These are phyloP conservation scores for Neomorphus geoffroyi DNA, from an alignment of 2,797 vertebrate genomes.

Conservation along the genomic window DNA sequence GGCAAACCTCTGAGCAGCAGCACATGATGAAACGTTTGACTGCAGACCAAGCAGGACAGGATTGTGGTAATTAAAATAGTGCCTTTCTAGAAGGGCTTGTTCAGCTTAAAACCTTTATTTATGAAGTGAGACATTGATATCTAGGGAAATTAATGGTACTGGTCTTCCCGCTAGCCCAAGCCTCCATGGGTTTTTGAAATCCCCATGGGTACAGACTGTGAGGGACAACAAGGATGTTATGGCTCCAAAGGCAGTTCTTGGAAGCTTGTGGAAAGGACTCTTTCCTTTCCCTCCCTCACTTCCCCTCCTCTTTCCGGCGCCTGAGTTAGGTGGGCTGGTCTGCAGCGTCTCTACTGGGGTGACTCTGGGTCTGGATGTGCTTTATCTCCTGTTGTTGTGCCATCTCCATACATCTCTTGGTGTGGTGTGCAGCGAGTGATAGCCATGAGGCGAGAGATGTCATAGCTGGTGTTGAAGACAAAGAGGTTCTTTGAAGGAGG, in stretches of 20 bases:
- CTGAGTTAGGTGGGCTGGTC: neutral
- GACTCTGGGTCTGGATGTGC: neutral
- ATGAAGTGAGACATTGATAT: neutral
- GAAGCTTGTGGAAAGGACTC: neutral
- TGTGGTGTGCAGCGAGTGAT: neutral
- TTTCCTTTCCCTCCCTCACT: neutral
- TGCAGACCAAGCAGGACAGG: neutral
- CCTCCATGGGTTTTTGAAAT: neutral
- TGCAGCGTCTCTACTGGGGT: neutral
- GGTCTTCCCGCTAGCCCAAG: neutral
- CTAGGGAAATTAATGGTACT: neutral
- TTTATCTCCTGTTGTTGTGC: slow-evolving; percentile 9
- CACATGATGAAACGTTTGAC: neutral
- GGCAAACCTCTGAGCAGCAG: neutral
- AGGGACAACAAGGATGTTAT: neutral
- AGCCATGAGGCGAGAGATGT: neutral
- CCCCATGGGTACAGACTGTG: neutral
- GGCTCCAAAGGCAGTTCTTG: neutral
- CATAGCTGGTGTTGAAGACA: neutral
- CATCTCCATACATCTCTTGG: neutral
- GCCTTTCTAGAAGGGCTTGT: neutral
- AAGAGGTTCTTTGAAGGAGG: neutral
- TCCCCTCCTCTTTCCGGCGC: neutral
- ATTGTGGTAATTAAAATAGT: neutral
- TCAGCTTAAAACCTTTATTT: neutral